Conservation (phyloP, 2,797 vertebrate genomes). For the Hippoglossus hippoglossus region DNA sequence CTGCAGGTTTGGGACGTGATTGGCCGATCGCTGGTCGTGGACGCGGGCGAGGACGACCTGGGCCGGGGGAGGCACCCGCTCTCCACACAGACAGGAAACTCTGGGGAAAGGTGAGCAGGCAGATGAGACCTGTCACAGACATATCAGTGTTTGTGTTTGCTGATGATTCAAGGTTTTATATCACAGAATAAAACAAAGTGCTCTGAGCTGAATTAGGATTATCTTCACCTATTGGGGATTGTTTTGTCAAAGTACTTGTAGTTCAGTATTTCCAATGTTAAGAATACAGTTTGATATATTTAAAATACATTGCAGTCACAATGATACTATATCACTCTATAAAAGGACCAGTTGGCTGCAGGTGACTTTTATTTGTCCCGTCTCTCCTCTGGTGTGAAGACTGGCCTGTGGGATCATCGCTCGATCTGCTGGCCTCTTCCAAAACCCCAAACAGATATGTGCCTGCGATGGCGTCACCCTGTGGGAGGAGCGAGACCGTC, state of each 20-base stretch:
- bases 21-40: conserved; percentile 92
- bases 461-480: conserved; percentile 92
- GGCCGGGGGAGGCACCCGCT: conserved; percentile 86
- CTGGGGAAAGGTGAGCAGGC: conserved; percentile 86
- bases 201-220: too few relatives aligned
- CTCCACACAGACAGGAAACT: conserved; percentile 91
- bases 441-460: conserved; percentile 92
- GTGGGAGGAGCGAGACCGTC: conserved; percentile 91
- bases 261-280: not conserved
- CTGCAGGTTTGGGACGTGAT: conserved; percentile 92
- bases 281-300: too few relatives aligned
- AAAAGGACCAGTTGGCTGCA: too few relatives aligned
- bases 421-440: conserved; percentile 91
- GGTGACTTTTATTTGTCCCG: not conserved
- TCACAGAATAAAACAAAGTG: too few relatives aligned
- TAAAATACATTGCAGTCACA: too few relatives aligned
- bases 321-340: too few relatives aligned
- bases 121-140: not conserved
- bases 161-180: too few relatives aligned
- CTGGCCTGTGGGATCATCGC: conserved; percentile 95
- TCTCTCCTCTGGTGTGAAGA: conserved; percentile 63
- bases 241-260: too few relatives aligned
- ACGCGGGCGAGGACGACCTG: conserved; percentile 89
- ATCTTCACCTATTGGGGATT: not conserved
- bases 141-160: too few relatives aligned